These are phyloP conservation scores for Rugalucina vietnamica DNA, from an alignment of 2,888 invertebrate genomes.

Conservation along the genomic window DNA sequence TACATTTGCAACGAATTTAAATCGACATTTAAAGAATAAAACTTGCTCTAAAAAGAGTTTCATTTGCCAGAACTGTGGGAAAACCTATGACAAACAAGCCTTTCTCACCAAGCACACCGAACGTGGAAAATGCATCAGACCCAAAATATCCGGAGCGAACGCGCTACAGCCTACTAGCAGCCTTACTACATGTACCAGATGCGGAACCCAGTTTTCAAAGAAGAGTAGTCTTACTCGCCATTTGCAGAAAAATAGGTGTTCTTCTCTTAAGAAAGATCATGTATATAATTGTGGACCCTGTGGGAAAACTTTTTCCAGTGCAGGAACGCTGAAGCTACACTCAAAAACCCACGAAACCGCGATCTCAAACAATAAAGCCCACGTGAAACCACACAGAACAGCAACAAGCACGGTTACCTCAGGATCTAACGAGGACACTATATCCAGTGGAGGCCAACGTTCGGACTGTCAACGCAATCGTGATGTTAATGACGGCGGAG, in stretches of 20 bases:
- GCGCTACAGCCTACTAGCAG: not conserved
- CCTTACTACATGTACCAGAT: not conserved
- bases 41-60: not conserved
- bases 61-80: not conserved
- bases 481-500: too few relatives aligned
- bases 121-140: not conserved
- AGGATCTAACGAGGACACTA: too few relatives aligned
- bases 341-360: not conserved
- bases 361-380: too few relatives aligned
- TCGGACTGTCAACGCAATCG: too few relatives aligned
- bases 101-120: not conserved
- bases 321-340: not conserved
- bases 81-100: not conserved
- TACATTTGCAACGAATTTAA: not conserved
- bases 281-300: not conserved
- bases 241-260: not conserved
- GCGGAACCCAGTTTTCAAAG: not conserved
- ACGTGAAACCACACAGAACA: too few relatives aligned
- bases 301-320: not conserved
- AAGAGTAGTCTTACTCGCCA: not conserved
- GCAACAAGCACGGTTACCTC: too few relatives aligned
- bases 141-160: not conserved
- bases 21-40: not conserved
- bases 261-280: not conserved
- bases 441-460: too few relatives aligned